Evolutionary conservation across 2,888 invertebrate genomes (phyloP).

Genomic region (Chrysolina oricalcia): DNA sequence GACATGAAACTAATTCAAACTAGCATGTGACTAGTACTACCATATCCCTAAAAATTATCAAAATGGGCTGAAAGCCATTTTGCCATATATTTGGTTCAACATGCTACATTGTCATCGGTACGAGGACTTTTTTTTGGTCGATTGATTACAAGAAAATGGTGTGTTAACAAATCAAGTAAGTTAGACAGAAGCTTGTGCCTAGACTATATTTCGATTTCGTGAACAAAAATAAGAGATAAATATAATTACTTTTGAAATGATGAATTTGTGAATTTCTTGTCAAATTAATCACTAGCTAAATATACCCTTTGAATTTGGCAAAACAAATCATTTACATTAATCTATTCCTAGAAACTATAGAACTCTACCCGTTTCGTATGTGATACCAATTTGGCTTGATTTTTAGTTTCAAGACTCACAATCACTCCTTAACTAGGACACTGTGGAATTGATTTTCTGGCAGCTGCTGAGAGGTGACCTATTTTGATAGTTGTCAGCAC

Average conservation of each 20-base stretch:
- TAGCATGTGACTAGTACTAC: no score
- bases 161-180: no score
- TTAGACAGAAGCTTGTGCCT: no score
- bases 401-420: not conserved
- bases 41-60: no score
- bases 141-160: no score
- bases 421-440: not conserved
- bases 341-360: not conserved
- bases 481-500: slow-evolving; percentile 2
- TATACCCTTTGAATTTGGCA: slow-evolving; percentile 28
- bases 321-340: slow-evolving; percentile 1
- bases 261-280: not conserved
- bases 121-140: no score
- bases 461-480: slow-evolving; percentile 14
- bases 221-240: no score
- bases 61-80: no score
- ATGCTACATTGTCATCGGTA: no score
- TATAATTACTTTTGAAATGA: not conserved
- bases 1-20: no score
- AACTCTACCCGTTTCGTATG: not conserved
- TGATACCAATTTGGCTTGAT: slow-evolving; percentile 19
- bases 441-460: not conserved
- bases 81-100: no score
- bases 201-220: no score
- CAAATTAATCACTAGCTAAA: slow-evolving; percentile 12